Percentiles rank a stretch among this genome's conserved stretches.
Conservation (phyloP, 1,140 invertebrate genomes). For the Drosophila sp. region DNA sequence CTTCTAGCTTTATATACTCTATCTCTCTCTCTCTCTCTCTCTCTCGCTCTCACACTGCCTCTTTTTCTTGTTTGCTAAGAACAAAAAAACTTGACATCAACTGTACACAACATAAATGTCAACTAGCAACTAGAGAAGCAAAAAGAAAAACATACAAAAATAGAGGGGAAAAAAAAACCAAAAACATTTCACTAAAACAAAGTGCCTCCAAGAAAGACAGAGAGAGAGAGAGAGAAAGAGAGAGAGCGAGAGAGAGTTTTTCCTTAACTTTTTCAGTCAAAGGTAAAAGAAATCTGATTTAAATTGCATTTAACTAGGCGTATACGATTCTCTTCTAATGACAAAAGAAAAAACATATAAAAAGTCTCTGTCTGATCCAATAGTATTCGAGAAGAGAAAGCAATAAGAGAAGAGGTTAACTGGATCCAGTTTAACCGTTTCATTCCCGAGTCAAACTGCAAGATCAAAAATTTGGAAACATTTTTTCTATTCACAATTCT, state of each 20-base stretch:
- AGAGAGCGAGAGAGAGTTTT: background rate
- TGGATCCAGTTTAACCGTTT: no score
- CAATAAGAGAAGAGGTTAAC: background rate
- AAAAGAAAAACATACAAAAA: conserved; percentile 7
- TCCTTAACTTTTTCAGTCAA: background rate
- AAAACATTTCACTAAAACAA: conserved; percentile 29
- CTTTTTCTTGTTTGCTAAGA: conserved; percentile 7
- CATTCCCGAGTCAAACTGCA: no score
- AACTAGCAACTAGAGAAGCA: conserved; percentile 19
- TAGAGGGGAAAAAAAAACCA: background rate
- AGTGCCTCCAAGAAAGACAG: background rate
- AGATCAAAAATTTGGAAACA: no score
- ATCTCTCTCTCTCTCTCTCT: background rate
- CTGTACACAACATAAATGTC: conserved; percentile 48
- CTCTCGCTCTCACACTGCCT: conserved; percentile 32
- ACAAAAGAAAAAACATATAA: background rate
- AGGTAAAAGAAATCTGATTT: background rate
- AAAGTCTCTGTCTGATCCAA: background rate
- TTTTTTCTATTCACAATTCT: no score
- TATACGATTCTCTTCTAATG: background rate
- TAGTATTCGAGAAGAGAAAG: background rate
- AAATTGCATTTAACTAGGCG: background rate
- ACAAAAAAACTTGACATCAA: conserved; percentile 20
- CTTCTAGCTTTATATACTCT: conserved; percentile 12
- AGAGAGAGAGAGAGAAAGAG: background rate